Percentiles rank a stretch among this genome's conserved stretches.
Evolutionary conservation across 2,888 invertebrate genomes (phyloP).

Genomic region (Apamea anceps): DNA sequence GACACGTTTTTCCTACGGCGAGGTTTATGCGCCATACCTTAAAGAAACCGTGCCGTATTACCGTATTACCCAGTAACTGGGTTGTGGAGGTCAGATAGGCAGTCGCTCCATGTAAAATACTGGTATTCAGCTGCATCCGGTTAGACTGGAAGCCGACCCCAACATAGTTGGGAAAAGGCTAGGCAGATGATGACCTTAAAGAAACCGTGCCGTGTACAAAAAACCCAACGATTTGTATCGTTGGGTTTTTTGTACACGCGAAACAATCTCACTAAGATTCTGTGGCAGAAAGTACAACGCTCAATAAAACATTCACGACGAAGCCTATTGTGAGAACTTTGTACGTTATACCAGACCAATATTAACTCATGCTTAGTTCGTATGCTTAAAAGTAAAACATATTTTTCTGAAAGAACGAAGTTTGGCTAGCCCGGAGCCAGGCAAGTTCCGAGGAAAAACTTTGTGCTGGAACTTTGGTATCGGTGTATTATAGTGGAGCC

Average conservation of each 20-base stretch:
- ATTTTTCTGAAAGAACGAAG: constrained; percentile 35
- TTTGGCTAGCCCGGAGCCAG: constrained; percentile 8
- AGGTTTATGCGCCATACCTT: no score
- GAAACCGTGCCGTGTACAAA: no score
- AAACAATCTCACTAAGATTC: constrained; percentile 8
- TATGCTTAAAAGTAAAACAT: constrained; percentile 24
- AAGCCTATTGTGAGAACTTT: constrained; percentile 33
- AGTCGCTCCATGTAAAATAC: no score
- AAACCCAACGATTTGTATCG: not conserved
- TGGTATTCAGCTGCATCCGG: no score
- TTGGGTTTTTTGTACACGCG: no score
- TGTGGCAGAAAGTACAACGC: constrained; percentile 11
- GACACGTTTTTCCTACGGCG: no score
- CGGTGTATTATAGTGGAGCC: not conserved
- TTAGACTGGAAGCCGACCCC: no score
- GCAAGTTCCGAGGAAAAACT: constrained; percentile 20
- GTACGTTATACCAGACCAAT: constrained; percentile 22
- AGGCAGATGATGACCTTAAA: no score
- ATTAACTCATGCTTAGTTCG: constrained; percentile 15
- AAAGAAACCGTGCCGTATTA: no score
- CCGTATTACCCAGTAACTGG: no score
- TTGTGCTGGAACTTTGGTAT: constrained; percentile 9
- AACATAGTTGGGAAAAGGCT: no score
- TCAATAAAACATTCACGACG: constrained; percentile 31
- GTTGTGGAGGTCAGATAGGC: no score